Percentiles rank a stretch among this genome's conserved stretches.
These are phyloP conservation scores for Saccopteryx leptura DNA, from an alignment of 2,113 vertebrate genomes.

Conservation along the genomic window DNA sequence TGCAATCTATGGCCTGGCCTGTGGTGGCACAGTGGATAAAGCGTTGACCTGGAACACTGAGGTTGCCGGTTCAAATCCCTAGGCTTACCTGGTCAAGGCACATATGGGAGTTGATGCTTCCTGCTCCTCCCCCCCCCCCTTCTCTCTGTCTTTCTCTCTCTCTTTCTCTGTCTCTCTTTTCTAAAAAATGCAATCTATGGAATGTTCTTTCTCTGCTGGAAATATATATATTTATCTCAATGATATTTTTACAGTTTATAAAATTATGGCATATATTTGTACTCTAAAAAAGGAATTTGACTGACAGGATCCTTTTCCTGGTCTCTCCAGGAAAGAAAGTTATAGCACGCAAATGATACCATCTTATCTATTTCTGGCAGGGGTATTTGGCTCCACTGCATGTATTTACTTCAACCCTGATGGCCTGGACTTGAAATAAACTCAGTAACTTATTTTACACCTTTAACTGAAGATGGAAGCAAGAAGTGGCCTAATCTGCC, in stretches of 20 bases:
- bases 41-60: no score
- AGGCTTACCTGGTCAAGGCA: no score
- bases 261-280: not conserved
- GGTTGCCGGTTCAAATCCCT: no score
- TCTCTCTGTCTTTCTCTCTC: no score
- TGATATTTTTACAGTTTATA: slow-evolving; percentile 2
- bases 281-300: not conserved
- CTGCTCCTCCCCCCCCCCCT: no score
- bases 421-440: not conserved
- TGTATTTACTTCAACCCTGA: not conserved
- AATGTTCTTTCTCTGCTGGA: not conserved
- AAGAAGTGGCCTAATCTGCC: not conserved
- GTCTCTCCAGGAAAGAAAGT: not conserved
- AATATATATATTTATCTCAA: not conserved
- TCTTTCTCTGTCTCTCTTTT: no score
- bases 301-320: not conserved
- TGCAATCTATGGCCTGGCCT: not conserved
- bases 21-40: no score
- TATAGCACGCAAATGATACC: not conserved
- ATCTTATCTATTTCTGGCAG: not conserved
- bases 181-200: not conserved
- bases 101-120: no score
- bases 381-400: not conserved
- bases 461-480: slow-evolving; percentile 9
- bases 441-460: not conserved